Conservation (phyloP, 2,888 invertebrate species). For the Heliconius aoede region DNA sequence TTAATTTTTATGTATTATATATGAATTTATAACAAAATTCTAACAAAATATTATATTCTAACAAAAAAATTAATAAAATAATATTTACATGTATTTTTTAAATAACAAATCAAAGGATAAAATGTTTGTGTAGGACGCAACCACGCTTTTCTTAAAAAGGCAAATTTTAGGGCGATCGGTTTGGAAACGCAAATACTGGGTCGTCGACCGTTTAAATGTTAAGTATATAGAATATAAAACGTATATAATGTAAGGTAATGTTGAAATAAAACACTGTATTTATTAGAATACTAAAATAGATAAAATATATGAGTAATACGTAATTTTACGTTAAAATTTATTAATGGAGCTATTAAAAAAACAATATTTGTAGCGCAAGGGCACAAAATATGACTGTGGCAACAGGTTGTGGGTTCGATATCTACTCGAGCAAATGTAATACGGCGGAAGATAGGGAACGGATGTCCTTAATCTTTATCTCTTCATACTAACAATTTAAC, state of each 20-base stretch:
- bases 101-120: constrained; percentile 15
- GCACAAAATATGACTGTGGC: too few relatives aligned
- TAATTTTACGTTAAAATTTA: background rate
- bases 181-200: constrained; percentile 48
- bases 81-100: background rate
- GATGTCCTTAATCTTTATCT: too few relatives aligned
- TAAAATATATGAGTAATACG: constrained; percentile 28
- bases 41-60: too few relatives aligned
- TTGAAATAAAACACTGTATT: constrained; percentile 39
- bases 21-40: background rate
- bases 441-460: too few relatives aligned
- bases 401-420: too few relatives aligned
- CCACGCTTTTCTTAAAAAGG: constrained; percentile 50
- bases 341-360: background rate
- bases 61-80: background rate
- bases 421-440: too few relatives aligned
- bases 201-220: constrained; percentile 62
- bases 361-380: too few relatives aligned
- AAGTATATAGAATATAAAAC: constrained; percentile 22
- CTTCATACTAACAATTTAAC: too few relatives aligned
- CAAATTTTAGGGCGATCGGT: constrained; percentile 46
- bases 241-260: constrained; percentile 30
- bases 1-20: background rate
- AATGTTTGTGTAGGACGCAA: constrained; percentile 32
- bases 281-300: constrained; percentile 43